Evolutionary conservation across 2,797 vertebrate species (phyloP).

Genomic region (Danio albolineatus): DNA sequence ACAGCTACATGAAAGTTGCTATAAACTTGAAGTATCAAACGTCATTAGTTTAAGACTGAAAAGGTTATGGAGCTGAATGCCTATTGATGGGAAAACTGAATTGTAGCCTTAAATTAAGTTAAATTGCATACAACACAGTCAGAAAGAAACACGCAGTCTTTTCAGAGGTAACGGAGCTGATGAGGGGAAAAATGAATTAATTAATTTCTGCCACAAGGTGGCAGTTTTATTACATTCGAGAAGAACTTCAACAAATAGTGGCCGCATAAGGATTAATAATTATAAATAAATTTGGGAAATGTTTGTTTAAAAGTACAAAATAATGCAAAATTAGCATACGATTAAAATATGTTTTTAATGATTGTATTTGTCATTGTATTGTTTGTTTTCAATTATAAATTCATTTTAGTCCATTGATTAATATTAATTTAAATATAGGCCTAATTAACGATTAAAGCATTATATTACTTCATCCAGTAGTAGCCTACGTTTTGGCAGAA

Average conservation of each 20-base stretch:
- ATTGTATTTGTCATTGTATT: no score
- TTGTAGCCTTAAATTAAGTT: background rate
- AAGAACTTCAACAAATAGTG: background rate
- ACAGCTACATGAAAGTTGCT: background rate
- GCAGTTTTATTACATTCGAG: background rate
- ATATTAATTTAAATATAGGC: no score
- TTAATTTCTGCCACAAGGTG: slow-evolving; percentile 26
- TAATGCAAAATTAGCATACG: background rate
- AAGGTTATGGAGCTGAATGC: background rate
- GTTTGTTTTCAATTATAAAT: no score
- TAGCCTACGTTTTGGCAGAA: no score
- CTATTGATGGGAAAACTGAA: fast-evolving
- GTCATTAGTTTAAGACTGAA: background rate
- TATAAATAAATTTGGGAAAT: background rate
- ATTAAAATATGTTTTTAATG: background rate
- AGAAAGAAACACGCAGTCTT: background rate
- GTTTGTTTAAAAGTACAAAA: background rate
- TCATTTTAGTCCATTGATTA: no score
- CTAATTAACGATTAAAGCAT: no score
- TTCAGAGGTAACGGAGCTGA: background rate
- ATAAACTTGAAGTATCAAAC: background rate
- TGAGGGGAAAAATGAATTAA: background rate
- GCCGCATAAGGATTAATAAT: background rate
- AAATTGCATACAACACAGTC: background rate
- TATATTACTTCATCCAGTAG: no score